A percentile compares a stretch with the other conserved stretches of the same genome.
phyloP scores from a whole-genome alignment of 1,140 invertebrate species.

The Diuraphis noxia region DNA sequence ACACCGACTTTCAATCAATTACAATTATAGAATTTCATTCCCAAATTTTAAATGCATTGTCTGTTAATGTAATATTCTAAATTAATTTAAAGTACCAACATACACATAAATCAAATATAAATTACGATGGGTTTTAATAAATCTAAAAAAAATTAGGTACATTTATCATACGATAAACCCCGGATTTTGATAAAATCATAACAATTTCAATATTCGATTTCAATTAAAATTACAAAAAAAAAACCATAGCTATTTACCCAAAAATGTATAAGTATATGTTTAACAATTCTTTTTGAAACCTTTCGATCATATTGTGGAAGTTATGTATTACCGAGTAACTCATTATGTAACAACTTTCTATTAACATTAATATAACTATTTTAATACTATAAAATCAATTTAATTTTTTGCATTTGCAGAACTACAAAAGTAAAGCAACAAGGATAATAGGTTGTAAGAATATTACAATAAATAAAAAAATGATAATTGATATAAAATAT shows the following conservation, averaged over 20 bases:
- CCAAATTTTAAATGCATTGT: neutral
- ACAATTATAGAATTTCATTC: neutral
- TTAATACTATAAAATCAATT: neutral
- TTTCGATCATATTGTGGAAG: neutral
- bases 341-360: neutral
- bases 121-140: neutral
- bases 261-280: neutral
- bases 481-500: no score
- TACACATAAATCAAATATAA: neutral
- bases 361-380: neutral
- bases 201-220: neutral
- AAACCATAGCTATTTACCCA: neutral
- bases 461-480: neutral
- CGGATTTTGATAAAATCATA: neutral
- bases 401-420: neutral
- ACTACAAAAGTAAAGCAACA: neutral
- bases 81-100: neutral
- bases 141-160: no score
- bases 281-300: neutral
- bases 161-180: neutral
- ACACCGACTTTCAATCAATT: neutral
- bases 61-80: neutral
- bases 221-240: neutral
- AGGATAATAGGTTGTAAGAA: neutral
- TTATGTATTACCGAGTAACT: neutral